Evolutionary conservation across 2,888 invertebrate genomes (phyloP).

Genomic region (Trichogramma dendrolimi): DNA sequence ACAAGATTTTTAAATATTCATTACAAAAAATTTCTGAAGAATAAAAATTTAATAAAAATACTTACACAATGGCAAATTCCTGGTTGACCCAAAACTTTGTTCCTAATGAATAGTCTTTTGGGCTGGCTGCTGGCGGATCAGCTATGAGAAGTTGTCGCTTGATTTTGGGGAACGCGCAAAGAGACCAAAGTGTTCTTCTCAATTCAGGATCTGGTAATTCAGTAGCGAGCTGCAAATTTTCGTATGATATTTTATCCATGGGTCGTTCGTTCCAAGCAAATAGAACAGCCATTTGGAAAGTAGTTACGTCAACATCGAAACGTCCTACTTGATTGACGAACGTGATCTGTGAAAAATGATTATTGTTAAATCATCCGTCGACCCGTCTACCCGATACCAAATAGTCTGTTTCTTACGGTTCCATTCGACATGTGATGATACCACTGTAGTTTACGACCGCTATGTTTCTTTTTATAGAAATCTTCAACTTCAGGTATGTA

Average conservation of each 20-base stretch:
- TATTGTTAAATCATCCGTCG: not conserved
- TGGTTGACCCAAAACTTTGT: constrained; percentile 96
- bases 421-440: constrained; percentile 99
- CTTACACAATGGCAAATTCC: constrained; percentile 79
- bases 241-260: constrained; percentile 88
- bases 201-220: constrained; percentile 95
- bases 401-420: constrained; percentile 57
- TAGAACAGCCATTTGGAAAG: constrained; percentile 98
- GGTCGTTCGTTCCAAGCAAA: constrained; percentile 99
- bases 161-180: constrained; percentile 93
- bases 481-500: constrained; percentile 99
- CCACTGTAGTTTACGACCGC: constrained; percentile 96
- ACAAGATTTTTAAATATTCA: constrained; percentile 3
- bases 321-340: constrained; percentile 88
- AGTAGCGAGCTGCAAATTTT: constrained; percentile 92
- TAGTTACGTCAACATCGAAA: constrained; percentile 97
- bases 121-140: constrained; percentile 74
- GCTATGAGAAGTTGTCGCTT: constrained; percentile 86
- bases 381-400: not conserved
- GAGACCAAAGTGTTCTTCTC: constrained; percentile 89
- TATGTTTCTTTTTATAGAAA: constrained; percentile 96
- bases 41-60: constrained; percentile 28
- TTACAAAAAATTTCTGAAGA: not conserved
- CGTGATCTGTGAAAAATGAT: constrained; percentile 63
- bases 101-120: constrained; percentile 91